Base-by-base conservation (phyloP, 2,888 invertebrate genomes). In the Aricia artaxerxes region DNA sequence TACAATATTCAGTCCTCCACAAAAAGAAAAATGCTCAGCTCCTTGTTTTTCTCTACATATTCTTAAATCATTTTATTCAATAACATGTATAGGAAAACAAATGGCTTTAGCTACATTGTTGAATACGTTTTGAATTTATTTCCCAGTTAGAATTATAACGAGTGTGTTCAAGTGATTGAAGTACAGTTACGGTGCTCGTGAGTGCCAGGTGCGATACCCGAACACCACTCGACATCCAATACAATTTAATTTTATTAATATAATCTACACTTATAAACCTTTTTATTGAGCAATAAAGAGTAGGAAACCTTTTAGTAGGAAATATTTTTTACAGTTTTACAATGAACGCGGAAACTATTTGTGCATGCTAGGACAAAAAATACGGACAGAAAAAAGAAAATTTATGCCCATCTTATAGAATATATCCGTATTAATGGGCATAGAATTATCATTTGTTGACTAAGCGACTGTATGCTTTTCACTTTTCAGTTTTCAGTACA, bases 161-260 rank as follows among this genome's bases (percentile, higher is more conserved):
- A 69, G 76, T 53, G 24, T 16, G 40, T 69, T 80, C 44, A 75
- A 80, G 80, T 75, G 78, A 72, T 78, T 84, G 82, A 82, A 83
- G 83, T 85, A 84, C 83, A 82, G 82, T 81, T 76, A 60, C 69
- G 60, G 79, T 64, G 44, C 38, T 79, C 31, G 80, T 73, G 24
- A 81, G 81, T 87, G 87, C 87, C 87, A 87, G 88, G 87, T 82
- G 69, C 69, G 35, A 13, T 83, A 73, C 79, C 24, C 44, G 53
- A 57, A 76, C 76, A 75, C 75, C 76, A 76, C 76, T 76, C 35
- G 13, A 76, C 53, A 53, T 76, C 57, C 16, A 76, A 76, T 76
- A 76, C 57, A 76, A 76, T 73, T 57, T 57, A 57, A 76, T 31
- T 76, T 75, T 53, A 35, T 76, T 57, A 69, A 69, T 76, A 76